Conservation (phyloP, 1,140 invertebrate species). For the Bombus superbus region DNA sequence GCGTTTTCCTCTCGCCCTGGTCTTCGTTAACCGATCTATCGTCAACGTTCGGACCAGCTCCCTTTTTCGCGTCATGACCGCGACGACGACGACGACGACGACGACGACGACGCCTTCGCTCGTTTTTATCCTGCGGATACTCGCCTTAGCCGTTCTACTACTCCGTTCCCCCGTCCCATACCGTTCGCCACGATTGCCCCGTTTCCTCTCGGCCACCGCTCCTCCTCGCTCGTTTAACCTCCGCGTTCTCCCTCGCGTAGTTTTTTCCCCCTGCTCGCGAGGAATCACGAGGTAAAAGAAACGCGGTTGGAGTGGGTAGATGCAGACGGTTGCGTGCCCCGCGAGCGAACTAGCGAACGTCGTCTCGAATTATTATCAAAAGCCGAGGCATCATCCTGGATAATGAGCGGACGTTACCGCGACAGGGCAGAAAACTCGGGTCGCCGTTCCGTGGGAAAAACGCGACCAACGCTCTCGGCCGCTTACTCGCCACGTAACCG, state of each 20-base stretch:
- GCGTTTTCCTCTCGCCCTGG: background rate
- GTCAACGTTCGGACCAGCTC: too few species aligned
- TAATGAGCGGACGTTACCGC: constrained; percentile 72
- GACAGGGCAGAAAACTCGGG: constrained; percentile 65
- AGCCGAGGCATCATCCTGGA: constrained; percentile 60
- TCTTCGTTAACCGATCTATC: too few species aligned
- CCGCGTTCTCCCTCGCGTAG: background rate
- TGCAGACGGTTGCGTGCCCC: constrained; percentile 52
- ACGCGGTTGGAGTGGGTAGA: constrained; percentile 18
- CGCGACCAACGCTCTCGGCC: background rate
- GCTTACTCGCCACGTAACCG: background rate
- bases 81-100: too few species aligned
- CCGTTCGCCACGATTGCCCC: background rate
- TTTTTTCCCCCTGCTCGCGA: constrained; percentile 28
- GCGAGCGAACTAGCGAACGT: constrained; percentile 16
- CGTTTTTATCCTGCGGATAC: too few species aligned
- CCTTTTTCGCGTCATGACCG: too few species aligned
- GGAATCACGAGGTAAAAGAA: constrained; percentile 19
- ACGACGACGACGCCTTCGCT: too few species aligned
- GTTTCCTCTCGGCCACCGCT: background rate
- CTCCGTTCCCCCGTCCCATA: too few species aligned
- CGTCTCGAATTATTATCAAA: constrained; percentile 71
- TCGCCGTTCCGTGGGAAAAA: constrained; percentile 64
- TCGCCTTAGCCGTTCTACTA: too few species aligned
- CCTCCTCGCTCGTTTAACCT: background rate